Evolutionary conservation across 2,888 invertebrate genomes (phyloP).

Genomic region (Choreutis nemorana): DNA sequence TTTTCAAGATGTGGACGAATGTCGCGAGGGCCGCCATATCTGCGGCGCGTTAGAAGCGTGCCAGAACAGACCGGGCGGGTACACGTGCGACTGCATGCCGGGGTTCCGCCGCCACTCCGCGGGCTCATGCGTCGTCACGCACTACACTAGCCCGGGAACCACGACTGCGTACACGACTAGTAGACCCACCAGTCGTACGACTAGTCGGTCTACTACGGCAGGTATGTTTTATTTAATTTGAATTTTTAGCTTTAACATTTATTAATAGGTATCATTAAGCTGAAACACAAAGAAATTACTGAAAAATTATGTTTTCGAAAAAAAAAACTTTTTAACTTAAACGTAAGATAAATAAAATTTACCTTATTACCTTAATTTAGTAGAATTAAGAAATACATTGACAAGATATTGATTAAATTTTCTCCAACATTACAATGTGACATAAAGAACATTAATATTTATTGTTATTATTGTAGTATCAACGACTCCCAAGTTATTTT

Average conservation of each 20-base stretch:
- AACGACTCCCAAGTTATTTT: conserved; percentile 18
- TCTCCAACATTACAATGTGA: too few species aligned
- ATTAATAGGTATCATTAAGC: too few species aligned
- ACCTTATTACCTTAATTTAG: too few species aligned
- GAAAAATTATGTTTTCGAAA: too few species aligned
- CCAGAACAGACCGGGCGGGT: conserved; percentile 84
- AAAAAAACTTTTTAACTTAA: too few species aligned
- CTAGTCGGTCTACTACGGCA: too few species aligned
- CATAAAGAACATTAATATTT: background rate
- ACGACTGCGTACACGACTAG: conserved; percentile 18
- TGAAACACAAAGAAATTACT: too few species aligned
- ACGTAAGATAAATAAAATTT: too few species aligned
- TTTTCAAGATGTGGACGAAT: conserved; percentile 78
- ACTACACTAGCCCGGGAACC: conserved; percentile 14
- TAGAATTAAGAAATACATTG: too few species aligned
- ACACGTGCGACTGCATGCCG: conserved; percentile 78
- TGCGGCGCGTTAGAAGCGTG: conserved; percentile 69
- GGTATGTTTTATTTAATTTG: too few species aligned
- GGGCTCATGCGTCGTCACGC: conserved; percentile 31
- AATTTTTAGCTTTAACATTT: too few species aligned
- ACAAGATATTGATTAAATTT: too few species aligned
- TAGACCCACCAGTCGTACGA: conserved; percentile 11
- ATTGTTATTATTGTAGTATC: conserved; percentile 3
- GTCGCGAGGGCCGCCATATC: conserved; percentile 59
- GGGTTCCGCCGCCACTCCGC: conserved; percentile 75